Conservation (phyloP, 1,140 invertebrate genomes). For the Scaptodrosophila lebanonensis region DNA sequence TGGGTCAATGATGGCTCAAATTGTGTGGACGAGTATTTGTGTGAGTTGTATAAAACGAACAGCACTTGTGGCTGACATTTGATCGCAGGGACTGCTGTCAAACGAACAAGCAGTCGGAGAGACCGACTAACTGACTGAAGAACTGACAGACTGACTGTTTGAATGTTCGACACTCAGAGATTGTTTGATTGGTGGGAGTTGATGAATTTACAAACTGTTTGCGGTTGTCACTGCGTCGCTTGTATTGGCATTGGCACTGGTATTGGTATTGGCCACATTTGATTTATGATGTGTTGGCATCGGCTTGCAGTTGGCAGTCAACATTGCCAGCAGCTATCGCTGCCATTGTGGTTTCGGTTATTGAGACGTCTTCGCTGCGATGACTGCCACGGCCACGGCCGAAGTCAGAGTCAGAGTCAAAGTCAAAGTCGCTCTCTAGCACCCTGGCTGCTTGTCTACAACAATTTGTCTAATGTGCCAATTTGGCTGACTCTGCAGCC, state of each 20-base stretch:
- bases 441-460: conserved; percentile 23
- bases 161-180: background rate
- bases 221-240: too few relatives aligned
- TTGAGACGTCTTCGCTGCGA: conserved; percentile 47
- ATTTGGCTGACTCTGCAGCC: conserved; percentile 46
- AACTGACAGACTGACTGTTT: conserved; percentile 47
- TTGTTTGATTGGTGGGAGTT: background rate
- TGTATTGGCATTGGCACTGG: too few relatives aligned
- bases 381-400: too few relatives aligned
- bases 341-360: conserved; percentile 20
- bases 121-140: conserved; percentile 29
- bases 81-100: conserved; percentile 37
- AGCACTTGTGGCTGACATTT: conserved; percentile 48
- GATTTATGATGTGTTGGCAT: conserved; percentile 5
- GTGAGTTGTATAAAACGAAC: conserved; percentile 39
- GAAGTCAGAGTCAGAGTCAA: background rate
- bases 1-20: conserved; percentile 75
- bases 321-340: background rate
- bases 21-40: conserved; percentile 39
- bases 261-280: background rate
- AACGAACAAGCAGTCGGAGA: background rate
- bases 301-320: conserved; percentile 18
- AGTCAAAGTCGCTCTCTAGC: background rate
- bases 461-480: conserved; percentile 74
- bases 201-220: conserved; percentile 1